Conservation (phyloP, 1,140 invertebrate genomes). For the Chymomyza costata region DNA sequence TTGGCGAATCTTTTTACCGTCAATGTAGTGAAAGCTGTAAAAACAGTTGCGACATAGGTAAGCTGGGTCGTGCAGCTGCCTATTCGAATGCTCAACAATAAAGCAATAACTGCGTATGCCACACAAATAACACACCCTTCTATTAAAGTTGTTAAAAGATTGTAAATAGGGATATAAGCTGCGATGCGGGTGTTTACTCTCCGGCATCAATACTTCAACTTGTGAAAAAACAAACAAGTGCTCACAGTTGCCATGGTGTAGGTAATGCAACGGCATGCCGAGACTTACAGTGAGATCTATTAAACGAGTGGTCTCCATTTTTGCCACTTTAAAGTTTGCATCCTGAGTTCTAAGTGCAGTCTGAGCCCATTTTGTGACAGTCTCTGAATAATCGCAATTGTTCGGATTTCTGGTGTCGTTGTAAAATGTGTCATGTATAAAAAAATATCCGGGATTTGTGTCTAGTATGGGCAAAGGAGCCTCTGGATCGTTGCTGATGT, state of each 20-base stretch:
- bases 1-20: constrained; percentile 78
- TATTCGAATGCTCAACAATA: constrained; percentile 78
- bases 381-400: constrained; percentile 81
- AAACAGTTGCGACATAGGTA: constrained; percentile 82
- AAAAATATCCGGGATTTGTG: constrained; percentile 81
- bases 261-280: constrained; percentile 86
- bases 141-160: constrained; percentile 70
- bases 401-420: constrained; percentile 80
- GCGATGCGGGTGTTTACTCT: constrained; percentile 10
- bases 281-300: constrained; percentile 81
- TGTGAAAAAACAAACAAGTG: constrained; percentile 88
- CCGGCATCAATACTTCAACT: constrained; percentile 77
- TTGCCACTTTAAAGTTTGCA: constrained; percentile 76
- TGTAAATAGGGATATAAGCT: constrained; percentile 77
- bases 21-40: constrained; percentile 80
- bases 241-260: constrained; percentile 93
- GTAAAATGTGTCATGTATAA: constrained; percentile 87
- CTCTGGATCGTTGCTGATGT: constrained; percentile 80
- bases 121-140: constrained; percentile 78
- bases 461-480: constrained; percentile 75
- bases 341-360: constrained; percentile 75
- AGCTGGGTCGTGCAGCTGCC: constrained; percentile 81
- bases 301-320: constrained; percentile 81
- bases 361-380: constrained; percentile 81
- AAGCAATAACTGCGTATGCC: constrained; percentile 77